phyloP scores from a whole-genome alignment of 37 sponge, comb jelly and placozoan species.

The Ianthella basta region DNA sequence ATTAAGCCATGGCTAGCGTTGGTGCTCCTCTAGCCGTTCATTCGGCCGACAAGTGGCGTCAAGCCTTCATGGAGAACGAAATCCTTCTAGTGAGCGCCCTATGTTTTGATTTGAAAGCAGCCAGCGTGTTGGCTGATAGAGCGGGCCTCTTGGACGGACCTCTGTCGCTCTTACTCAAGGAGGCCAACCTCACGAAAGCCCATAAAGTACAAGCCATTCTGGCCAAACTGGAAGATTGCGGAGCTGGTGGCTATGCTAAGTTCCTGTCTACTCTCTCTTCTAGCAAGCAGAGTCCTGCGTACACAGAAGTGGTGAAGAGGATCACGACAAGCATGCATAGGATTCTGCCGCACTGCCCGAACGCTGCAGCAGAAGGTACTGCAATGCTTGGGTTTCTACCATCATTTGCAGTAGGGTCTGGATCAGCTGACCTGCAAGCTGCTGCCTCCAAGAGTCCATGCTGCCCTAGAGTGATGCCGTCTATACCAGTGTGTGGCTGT shows the following conservation, averaged over 20 bases:
- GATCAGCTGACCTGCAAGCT: no score
- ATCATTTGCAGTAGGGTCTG: no score
- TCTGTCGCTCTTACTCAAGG: background rate
- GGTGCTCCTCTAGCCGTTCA: no score
- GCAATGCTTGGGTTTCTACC: no score
- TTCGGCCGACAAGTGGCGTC: background rate
- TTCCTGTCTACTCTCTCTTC: background rate
- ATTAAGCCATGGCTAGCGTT: background rate
- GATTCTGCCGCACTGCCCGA: background rate
- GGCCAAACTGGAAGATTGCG: background rate
- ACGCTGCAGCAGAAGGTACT: background rate
- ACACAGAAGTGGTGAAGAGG: background rate
- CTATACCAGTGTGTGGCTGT: background rate
- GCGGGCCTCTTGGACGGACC: background rate
- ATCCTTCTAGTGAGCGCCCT: background rate
- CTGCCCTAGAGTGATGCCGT: no score
- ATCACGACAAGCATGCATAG: background rate
- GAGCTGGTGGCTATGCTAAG: background rate
- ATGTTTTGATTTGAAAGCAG: background rate
- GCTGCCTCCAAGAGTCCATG: no score
- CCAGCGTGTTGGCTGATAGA: background rate
- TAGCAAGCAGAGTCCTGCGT: background rate
- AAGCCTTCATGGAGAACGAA: background rate
- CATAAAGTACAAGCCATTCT: background rate
- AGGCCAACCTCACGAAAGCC: background rate